Base-by-base conservation (phyloP, 2,797 vertebrate species). In the Lepilemur septentrionalis region DNA sequence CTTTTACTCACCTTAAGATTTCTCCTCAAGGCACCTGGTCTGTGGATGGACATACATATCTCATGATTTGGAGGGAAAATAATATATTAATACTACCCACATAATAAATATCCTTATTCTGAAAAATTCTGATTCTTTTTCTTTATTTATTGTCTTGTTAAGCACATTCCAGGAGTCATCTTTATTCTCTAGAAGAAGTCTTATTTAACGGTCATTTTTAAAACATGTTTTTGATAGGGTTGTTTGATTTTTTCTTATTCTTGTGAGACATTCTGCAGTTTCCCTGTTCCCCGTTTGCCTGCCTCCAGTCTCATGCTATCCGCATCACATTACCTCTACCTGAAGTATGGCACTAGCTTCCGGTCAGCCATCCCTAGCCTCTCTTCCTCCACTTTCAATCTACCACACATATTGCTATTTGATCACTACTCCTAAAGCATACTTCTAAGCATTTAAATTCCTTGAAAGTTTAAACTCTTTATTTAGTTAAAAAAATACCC, bases 1-100 rank as follows among this genome's bases (percentile, higher is more conserved):
- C 67, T 88, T 97, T 98, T 95, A 97, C 65, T 93, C 48, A 79
- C 67, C 86, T 97, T 98, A 96, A 97, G 89, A 89, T 89, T 97
- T 98, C 93, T 97, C 97, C 95, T 96, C 93, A 93, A 88, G 8
- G 93, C 61, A 82, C 91, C 92, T 94, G 92, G 94, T 97, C 91
- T 97, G 69, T 94, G 97, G 92, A 95, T 83, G 88, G 95, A 93
- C 87, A 95, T 65, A 87, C 0, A 32, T 81, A 96, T 97, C 79
- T 90, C 93, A 73, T 83, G 93, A 94, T 82, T 89, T 89, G 32
- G 32, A 90, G n/a, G 89, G 80, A 89, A 97, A 86, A 83, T 11
- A 84, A 92, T 63, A 94, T 92, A 25, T 57, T 65, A n/a, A 65
- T n/a, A 91, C 92, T 65, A 94, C 83, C 65, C 70, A 84, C 32